A percentile compares a stretch with the other conserved stretches of the same genome.
These are phyloP conservation scores for Meta bourneti DNA, from an alignment of 2,888 invertebrate species.

Conservation along the genomic window DNA sequence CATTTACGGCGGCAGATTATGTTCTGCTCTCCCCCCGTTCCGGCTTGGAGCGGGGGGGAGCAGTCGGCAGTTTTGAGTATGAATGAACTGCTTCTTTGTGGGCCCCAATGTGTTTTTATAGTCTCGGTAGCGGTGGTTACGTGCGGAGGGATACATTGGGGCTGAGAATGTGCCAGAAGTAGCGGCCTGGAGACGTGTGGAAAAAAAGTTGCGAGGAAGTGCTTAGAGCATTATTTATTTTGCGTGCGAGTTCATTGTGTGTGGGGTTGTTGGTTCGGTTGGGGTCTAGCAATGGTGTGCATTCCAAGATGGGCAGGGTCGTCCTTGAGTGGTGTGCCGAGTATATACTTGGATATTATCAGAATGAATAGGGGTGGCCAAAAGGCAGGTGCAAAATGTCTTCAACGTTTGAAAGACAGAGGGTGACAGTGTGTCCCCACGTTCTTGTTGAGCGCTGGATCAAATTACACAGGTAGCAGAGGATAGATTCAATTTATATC, in stretches of 20 bases:
- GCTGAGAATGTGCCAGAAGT: constrained; percentile 1
- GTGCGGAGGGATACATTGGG: background rate
- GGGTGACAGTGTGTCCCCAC: too few relatives aligned
- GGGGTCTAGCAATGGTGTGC: too few relatives aligned
- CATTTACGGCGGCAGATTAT: constrained; percentile 15
- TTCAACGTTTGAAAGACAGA: too few relatives aligned
- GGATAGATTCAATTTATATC: too few relatives aligned
- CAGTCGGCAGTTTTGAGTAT: constrained; percentile 7
- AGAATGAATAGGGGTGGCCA: too few relatives aligned
- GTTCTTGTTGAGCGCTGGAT: too few relatives aligned
- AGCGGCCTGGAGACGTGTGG: constrained; percentile 1
- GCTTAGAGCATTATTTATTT: background rate
- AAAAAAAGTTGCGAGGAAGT: background rate
- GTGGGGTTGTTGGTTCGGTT: too few relatives aligned
- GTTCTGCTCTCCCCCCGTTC: background rate
- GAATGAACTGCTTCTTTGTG: constrained; percentile 42
- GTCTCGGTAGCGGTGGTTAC: background rate
- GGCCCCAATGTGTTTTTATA: constrained; percentile 31
- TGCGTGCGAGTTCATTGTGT: too few relatives aligned
- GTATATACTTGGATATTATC: too few relatives aligned
- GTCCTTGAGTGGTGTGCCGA: background rate
- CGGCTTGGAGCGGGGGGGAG: background rate
- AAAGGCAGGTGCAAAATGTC: too few relatives aligned
- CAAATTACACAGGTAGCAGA: too few relatives aligned
- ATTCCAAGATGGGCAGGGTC: background rate